Evolutionary conservation across 2,888 invertebrate species (phyloP).

Genomic region (Pomacea canaliculata): DNA sequence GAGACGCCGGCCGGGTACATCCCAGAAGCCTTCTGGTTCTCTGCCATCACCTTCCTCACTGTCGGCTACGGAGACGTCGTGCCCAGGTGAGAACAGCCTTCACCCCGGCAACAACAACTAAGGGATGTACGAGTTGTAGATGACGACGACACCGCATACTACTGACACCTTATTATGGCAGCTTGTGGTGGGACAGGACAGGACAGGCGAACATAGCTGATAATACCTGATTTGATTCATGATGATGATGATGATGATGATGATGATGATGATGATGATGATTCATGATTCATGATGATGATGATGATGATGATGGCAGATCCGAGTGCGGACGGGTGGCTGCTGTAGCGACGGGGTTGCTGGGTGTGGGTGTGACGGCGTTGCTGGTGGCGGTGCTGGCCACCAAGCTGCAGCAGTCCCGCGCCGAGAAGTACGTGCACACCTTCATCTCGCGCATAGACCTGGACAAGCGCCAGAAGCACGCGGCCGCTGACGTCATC

Average conservation of each 20-base stretch:
- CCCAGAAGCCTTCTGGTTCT: slow-evolving; percentile 52
- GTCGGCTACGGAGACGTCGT: slow-evolving; percentile 58
- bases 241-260: no score
- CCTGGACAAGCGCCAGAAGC: slow-evolving; percentile 52
- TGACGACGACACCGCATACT: no score
- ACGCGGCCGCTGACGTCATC: slow-evolving; percentile 58
- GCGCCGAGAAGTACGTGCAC: slow-evolving; percentile 61
- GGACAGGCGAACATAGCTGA: no score
- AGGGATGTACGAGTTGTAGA: no score
- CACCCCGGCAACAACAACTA: no score
- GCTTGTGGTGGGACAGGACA: no score
- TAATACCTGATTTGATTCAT: no score
- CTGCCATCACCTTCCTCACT: slow-evolving; percentile 57
- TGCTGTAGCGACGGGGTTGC: slow-evolving; percentile 53
- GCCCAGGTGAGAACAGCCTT: neutral
- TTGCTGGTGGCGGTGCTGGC: slow-evolving; percentile 59
- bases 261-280: no score
- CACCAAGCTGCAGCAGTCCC: slow-evolving; percentile 57
- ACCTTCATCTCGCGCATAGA: slow-evolving; percentile 55
- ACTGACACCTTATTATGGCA: no score
- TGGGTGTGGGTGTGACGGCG: slow-evolving; percentile 59
- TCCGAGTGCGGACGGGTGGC: slow-evolving; percentile 56
- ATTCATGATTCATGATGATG: no score
- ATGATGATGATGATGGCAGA: neutral
- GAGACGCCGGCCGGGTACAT: neutral